Base-by-base conservation (phyloP, 2,888 invertebrate species). In the Dugesia japonica region DNA sequence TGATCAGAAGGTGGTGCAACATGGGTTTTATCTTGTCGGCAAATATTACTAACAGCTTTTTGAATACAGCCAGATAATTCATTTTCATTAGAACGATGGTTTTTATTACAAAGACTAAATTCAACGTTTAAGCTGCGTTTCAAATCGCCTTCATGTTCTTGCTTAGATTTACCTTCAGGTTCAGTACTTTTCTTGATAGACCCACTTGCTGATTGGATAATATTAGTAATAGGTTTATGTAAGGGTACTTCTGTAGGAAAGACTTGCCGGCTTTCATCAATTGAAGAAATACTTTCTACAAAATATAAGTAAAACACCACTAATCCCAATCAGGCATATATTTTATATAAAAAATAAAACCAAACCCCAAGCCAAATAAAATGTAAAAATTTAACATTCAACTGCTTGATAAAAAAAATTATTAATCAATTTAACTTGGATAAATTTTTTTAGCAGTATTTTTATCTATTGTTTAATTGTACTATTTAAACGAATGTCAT, bases 1-100 rank as follows among this genome's bases (percentile, higher is more conserved):
- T 56, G 56, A 56, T 56, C 56, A 23, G n/a, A 20, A 20, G n/a
- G 56, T 56, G 56, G 4, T 20, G 56, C 4, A 56, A 4, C 56
- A 7, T n/a, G 23, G 23, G 23, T 23, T 56, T 56, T 56, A n/a
- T 56, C 56, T n/a, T 13, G 56, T n/a, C 56, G 56, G 17, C 56
- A 56, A n/a, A 56, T 56, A 56, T 56, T 56, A 56, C 56, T 56
- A n/a, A 56, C 23, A n/a, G 56, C 56, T n/a, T 56, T 56, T 23
- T 56, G 56, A 56, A 56, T 23, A 56, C 56, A 56, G 9, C n/a
- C 56, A 56, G 56, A 56, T n/a, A n/a, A 56, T 56, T 56, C 56
- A n/a, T 56, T 56, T 13, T 56, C 56, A n/a, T 56, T 56, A 7
- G 7, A 4, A n/a, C n/a, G 20, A 56, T 56, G n/a, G 56, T 56